Evolutionary conservation across 2,113 vertebrate genomes (phyloP), one percentile per base, ranked within the genome.

Genomic region (Vicugna pacos): DNA sequence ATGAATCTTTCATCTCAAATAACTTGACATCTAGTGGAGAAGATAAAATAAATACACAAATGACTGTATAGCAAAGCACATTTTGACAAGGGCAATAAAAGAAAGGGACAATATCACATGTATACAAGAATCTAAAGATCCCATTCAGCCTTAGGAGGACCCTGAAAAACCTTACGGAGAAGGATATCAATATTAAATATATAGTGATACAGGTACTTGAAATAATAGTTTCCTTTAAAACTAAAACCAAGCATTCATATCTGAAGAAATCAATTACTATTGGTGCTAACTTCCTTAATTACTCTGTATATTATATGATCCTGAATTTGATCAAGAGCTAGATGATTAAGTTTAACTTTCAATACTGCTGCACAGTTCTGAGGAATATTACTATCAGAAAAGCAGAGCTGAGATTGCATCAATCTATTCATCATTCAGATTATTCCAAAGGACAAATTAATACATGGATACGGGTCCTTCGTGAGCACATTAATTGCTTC

Each of bases 381-480:
- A 90, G 26, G 7, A 83, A 62, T 89, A 75, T n/a, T 28, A 14
- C 26, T 19, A 60, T 73, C 75, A 84, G 75, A 62, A 84, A 86
- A 73, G 20, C 58, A 50, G 13, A 60, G 20, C 46, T 79, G 48
- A 96, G 73, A 86, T 3, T 35, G 46, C 26, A 56, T 72, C 24
- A 17, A 73, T 84, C 54, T 58, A 12, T 77, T 93, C 42, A 62
- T 62, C 80, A 82, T 46, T 60, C 50, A 69, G 60, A 86, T 82
- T 60, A 93, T 50, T 24, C 86, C 67, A 50, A 89, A 82, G 46
- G 48, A 89, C n/a, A 95, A 83, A 91, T 72, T 79, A 94, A 81
- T 10, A 38, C 28, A 35, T 9, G n/a, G 22, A 52, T 93, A 16
- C 24, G 50, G 50, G 46, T 93, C 67, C 26, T 89, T 48, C 50